A percentile compares a stretch with the other conserved stretches of the same genome.
These are phyloP conservation scores for Cacatua alba DNA, from an alignment of 2,113 vertebrate species.

Conservation along the genomic window DNA sequence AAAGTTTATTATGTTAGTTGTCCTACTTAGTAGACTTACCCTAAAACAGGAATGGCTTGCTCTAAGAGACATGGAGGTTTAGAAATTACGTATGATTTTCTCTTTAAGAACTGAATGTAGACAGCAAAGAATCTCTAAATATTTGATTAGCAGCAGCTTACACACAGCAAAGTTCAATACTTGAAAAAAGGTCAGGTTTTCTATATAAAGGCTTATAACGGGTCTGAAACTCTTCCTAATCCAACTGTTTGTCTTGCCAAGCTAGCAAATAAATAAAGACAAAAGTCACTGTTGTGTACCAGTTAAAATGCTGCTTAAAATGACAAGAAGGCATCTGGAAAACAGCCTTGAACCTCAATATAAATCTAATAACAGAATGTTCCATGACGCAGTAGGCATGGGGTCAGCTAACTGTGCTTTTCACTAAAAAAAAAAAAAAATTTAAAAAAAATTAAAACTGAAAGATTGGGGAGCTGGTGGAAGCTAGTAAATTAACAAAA, in stretches of 20 bases:
- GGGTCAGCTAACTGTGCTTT: neutral
- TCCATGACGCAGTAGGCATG: neutral
- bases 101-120: constrained; percentile 4
- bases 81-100: neutral
- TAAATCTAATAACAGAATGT: neutral
- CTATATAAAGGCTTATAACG: neutral
- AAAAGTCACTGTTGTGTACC: neutral
- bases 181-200: constrained; percentile 32
- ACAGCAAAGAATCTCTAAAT: constrained; percentile 54
- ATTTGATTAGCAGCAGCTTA: constrained; percentile 61
- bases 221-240: constrained; percentile 31
- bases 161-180: neutral
- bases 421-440: neutral
- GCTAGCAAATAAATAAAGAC: constrained; percentile 24
- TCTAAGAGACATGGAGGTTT: neutral
- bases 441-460: neutral
- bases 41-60: neutral
- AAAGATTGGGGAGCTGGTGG: neutral
- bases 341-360: neutral
- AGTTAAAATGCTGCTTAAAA: constrained; percentile 34
- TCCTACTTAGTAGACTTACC: neutral
- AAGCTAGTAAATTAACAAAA: neutral
- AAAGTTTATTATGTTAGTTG: neutral
- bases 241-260: constrained; percentile 25
- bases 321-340: constrained; percentile 17